Base-by-base conservation (phyloP, 2,888 invertebrate genomes). In the Nomada fabriciana region DNA sequence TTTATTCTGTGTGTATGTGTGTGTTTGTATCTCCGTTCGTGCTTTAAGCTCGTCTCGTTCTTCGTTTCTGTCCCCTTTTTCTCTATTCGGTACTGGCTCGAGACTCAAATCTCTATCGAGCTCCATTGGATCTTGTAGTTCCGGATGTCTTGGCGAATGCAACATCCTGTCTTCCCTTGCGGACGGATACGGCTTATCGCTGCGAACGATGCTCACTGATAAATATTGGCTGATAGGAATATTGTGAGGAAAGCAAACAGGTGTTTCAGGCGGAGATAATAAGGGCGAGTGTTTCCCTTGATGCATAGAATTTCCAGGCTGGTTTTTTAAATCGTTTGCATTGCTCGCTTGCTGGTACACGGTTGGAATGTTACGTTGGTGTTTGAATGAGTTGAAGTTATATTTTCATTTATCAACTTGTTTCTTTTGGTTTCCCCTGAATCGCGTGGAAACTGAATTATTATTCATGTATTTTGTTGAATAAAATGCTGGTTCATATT, bases 181-280 rank as follows among this genome's bases (percentile, higher is more conserved):
- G 29, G 57, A 43, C 15, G 36, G 50, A 55, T 23, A 29, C 52
- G 29, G 20, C 25, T 59, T 68, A 59, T 76, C 52, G 10, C 15
- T 23, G 47, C n/a, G 25, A 50, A 42, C 53, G 74, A 77, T 43
- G 65, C 43, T 61, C 2, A 5, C 57, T 20, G 73, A 74, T 79
- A 77, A 79, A 69, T 69, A 78, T 67, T 55, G 68, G 53, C 13
- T 47, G 23, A 42, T 11, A 15, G 20, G 29, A 15, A 18, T n/a
- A 11, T 10, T 23, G 15, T 10, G n/a, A 10, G 29, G 29, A 47
- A 61, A 76, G 47, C 67, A 43, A 76, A 20, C 59, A 36, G 55
- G 67, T 68, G 47, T 63, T 69, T 2, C 20, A 9, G 61, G 18
- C 20, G 36, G 5, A 5, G 29, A 50, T 18, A 36, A 53, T 53